Conservation (phyloP, 64 coral and sea anemone genomes). For the Montipora efflorescens region DNA sequence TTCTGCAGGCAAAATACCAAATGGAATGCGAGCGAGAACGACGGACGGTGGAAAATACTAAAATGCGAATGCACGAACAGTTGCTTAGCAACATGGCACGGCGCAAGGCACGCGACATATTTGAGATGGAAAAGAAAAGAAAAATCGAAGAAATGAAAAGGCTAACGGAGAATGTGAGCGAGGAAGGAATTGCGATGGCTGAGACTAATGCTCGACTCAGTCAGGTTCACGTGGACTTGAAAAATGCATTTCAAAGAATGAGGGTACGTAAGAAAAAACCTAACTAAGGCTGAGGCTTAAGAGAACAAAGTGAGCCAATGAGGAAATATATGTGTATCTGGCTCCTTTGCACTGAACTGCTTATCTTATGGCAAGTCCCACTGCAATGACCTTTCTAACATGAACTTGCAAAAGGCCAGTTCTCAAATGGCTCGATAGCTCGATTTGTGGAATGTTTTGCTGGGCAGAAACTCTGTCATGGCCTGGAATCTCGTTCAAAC, state of each 20-base stretch:
- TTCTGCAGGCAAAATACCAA: constrained; percentile 86
- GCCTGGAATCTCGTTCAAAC: no score
- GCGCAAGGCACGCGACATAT: constrained; percentile 40
- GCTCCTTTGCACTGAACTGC: no score
- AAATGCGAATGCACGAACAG: constrained; percentile 90
- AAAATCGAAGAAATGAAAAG: constrained; percentile 79
- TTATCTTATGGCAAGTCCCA: no score
- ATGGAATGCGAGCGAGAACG: constrained; percentile 79
- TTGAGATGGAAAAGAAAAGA: constrained; percentile 76
- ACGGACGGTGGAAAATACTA: constrained; percentile 60
- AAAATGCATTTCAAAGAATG: constrained; percentile 84
- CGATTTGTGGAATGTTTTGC: no score
- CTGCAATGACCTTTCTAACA: no score
- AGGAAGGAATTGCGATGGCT: constrained; percentile 78
- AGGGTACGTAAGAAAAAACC: constrained; percentile 40
- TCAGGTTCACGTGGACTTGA: constrained; percentile 83
- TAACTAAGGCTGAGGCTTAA: no score
- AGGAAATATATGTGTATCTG: no score
- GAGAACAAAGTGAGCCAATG: no score
- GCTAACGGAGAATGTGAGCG: constrained; percentile 53
- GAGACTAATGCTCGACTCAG: constrained; percentile 85
- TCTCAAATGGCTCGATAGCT: no score
- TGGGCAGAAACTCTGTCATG: no score
- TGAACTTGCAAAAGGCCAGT: no score
- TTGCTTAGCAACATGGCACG: constrained; percentile 70